Percentiles rank a stretch among this genome's conserved stretches.
These are phyloP conservation scores for Metridium senile DNA, from an alignment of 92 coral and sea anemone species.

Conservation along the genomic window DNA sequence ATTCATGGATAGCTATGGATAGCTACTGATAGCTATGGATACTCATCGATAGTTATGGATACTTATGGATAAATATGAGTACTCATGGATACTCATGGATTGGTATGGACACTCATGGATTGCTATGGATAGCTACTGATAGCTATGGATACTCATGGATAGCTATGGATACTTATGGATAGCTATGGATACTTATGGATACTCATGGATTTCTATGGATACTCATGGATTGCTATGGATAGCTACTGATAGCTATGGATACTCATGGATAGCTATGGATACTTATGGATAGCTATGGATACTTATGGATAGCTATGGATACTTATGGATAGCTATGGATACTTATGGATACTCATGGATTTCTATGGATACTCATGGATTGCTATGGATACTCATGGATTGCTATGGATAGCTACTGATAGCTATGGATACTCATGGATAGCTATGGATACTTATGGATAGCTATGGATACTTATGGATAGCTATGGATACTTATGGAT, in stretches of 20 bases:
- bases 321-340: constrained; percentile 9
- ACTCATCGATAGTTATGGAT: constrained; percentile 1
- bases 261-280: constrained; percentile 11
- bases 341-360: constrained; percentile 7
- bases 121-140: constrained; percentile 4
- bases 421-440: constrained; percentile 9
- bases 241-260: constrained; percentile 6
- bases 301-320: constrained; percentile 12
- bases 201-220: constrained; percentile 10
- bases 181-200: constrained; percentile 9
- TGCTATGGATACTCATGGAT: not conserved
- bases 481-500: constrained; percentile 10
- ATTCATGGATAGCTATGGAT: not conserved
- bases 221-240: constrained; percentile 6
- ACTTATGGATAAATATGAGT: not conserved
- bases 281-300: constrained; percentile 6
- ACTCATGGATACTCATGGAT: not conserved
- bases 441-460: not conserved
- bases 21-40: not conserved
- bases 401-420: not conserved
- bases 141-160: constrained; percentile 7
- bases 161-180: constrained; percentile 12
- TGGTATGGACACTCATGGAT: constrained; percentile 1
- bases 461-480: constrained; percentile 6
- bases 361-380: constrained; percentile 1